These are phyloP conservation scores for Dysidea cf. avara DNA, from an alignment of 37 sponge, comb jelly and placozoan genomes.

Conservation along the genomic window DNA sequence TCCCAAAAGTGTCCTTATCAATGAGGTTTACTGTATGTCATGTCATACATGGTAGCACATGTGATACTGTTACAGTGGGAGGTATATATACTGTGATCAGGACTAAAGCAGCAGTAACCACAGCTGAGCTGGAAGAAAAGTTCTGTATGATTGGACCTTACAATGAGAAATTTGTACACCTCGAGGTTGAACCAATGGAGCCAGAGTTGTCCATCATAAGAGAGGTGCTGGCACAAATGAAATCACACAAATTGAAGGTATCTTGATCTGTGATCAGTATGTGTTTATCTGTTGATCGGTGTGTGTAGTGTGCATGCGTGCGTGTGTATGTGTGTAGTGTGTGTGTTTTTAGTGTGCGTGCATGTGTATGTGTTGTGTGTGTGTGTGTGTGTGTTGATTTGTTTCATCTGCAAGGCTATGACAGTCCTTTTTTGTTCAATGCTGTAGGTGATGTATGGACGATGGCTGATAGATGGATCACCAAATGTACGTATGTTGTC, in stretches of 20 bases:
- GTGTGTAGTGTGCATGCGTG: background rate
- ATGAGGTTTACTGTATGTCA: too few species aligned
- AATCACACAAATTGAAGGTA: slow-evolving; percentile 84
- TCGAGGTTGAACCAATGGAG: slow-evolving; percentile 92
- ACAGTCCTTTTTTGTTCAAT: background rate
- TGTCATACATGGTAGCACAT: background rate
- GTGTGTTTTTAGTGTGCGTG: too few species aligned
- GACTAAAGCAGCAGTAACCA: slow-evolving; percentile 90
- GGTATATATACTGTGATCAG: slow-evolving; percentile 98
- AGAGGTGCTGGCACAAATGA: slow-evolving; percentile 71
- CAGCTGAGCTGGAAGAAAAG: slow-evolving; percentile 86
- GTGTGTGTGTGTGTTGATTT: too few species aligned
- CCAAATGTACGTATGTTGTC: slow-evolving; percentile 59
- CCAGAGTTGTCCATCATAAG: slow-evolving; percentile 70
- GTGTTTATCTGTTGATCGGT: background rate
- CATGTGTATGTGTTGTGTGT: too few species aligned
- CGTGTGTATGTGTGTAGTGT: too few species aligned
- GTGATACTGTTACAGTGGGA: slow-evolving; percentile 75
- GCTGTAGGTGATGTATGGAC: slow-evolving; percentile 81
- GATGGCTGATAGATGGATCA: slow-evolving; percentile 95
- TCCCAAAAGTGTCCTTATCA: too few species aligned
- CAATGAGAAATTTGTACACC: slow-evolving; percentile 71
- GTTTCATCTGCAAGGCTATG: background rate
- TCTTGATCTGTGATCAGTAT: background rate
- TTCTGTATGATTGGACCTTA: slow-evolving; percentile 94